A percentile compares a stretch with the other conserved stretches of the same genome.
Evolutionary conservation across 2,797 vertebrate genomes (phyloP).

Genomic region (Danio kyathit): DNA sequence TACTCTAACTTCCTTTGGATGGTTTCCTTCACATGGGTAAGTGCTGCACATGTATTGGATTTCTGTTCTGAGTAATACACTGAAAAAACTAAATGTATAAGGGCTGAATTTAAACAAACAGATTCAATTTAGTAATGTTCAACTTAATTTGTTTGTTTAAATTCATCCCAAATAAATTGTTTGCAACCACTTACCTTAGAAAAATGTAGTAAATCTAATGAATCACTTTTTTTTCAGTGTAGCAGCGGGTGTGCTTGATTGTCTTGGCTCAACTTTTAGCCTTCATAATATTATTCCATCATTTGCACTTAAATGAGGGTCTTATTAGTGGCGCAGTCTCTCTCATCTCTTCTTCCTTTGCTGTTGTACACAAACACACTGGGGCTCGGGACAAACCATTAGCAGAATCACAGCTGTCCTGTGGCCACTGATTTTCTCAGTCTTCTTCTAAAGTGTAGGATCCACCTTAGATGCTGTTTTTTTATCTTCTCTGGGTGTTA

Average conservation of each 20-base stretch:
- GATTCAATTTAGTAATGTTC: no score
- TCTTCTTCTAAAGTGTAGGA: constrained; percentile 19
- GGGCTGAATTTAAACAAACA: no score
- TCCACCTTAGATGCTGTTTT: constrained; percentile 3
- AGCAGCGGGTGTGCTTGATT: background rate
- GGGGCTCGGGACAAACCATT: constrained; percentile 19
- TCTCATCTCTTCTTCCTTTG: constrained; percentile 19
- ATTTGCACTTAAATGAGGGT: constrained; percentile 32
- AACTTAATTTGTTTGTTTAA: no score
- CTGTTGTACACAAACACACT: constrained; percentile 8
- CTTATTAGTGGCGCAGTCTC: constrained; percentile 25
- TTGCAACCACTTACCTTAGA: no score
- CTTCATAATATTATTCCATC: constrained; percentile 16
- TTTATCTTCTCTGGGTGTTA: background rate
- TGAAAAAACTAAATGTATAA: background rate
- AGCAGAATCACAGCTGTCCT: constrained; percentile 29
- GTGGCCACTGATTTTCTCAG: constrained; percentile 14
- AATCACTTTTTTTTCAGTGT: no score
- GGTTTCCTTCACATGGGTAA: constrained; percentile 69
- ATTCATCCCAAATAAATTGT: no score
- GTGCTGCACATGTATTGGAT: constrained; percentile 48
- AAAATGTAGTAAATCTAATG: no score
- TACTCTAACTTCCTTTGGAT: constrained; percentile 36
- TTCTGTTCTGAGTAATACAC: background rate
- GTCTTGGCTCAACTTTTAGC: background rate